Evolutionary conservation across 1,140 invertebrate genomes (phyloP).

Genomic region (Akabosia matsudoensis): DNA sequence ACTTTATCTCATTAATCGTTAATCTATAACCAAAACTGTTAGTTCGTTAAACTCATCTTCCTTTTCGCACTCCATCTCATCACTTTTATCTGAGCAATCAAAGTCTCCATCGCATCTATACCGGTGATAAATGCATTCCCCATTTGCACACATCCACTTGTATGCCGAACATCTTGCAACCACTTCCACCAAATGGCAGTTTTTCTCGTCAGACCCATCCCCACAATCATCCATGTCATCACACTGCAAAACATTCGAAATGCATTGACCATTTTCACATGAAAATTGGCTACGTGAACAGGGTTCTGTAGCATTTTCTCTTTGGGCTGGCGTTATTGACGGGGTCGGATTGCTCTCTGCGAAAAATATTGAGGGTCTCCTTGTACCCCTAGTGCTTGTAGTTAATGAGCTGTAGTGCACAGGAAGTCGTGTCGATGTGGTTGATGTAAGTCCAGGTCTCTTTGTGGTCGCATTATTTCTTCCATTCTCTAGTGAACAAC

Average conservation of each 20-base stretch:
- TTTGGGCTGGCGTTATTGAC: neutral
- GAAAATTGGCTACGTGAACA: neutral
- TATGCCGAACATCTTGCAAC: neutral
- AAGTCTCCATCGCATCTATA: neutral
- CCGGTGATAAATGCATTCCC: constrained; percentile 16
- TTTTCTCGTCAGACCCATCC: neutral
- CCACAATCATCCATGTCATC: neutral
- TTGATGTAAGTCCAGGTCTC: neutral
- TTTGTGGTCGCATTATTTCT: neutral
- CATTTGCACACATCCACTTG: neutral
- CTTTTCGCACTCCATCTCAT: neutral
- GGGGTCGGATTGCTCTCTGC: neutral
- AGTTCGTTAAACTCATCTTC: too few relatives aligned
- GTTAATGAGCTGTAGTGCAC: neutral
- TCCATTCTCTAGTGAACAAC: neutral
- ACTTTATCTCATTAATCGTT: too few relatives aligned
- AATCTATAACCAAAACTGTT: too few relatives aligned
- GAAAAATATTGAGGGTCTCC: neutral
- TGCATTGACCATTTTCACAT: neutral
- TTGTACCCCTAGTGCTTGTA: neutral
- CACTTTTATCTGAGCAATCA: constrained; percentile 4
- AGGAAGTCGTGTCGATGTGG: too few relatives aligned
- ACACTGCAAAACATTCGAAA: neutral
- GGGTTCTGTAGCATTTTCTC: neutral
- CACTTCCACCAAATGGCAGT: neutral